Evolutionary conservation across 2,888 invertebrate species (phyloP).

Genomic region (Drosophila vallismaia): DNA sequence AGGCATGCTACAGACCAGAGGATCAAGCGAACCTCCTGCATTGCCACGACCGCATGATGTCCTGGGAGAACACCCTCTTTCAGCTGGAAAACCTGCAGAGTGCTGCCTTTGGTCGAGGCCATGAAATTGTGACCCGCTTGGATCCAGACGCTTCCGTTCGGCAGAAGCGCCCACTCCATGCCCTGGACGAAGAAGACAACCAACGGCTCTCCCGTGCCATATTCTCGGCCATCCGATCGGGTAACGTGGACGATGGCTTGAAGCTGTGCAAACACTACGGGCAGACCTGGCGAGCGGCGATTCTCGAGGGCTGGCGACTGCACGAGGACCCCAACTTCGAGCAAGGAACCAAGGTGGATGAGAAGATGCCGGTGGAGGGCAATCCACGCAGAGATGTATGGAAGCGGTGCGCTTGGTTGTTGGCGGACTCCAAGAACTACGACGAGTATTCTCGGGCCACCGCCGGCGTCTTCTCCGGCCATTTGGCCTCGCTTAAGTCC

Average conservation of each 20-base stretch:
- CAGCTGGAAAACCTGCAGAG: constrained; percentile 86
- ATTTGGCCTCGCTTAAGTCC: constrained; percentile 90
- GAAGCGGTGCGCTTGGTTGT: constrained; percentile 90
- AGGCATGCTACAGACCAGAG: constrained; percentile 89
- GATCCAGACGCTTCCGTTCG: constrained; percentile 96
- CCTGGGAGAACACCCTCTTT: constrained; percentile 96
- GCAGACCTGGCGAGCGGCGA: constrained; percentile 95
- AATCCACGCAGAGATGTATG: constrained; percentile 92
- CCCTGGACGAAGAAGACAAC: constrained; percentile 94
- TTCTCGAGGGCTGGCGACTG: constrained; percentile 95
- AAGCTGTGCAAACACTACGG: constrained; percentile 93
- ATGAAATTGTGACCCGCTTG: constrained; percentile 88
- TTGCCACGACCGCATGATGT: constrained; percentile 90
- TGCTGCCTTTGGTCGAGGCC: constrained; percentile 86
- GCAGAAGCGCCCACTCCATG: constrained; percentile 91
- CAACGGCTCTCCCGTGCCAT: constrained; percentile 85
- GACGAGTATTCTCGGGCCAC: constrained; percentile 88
- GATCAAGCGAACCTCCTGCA: constrained; percentile 86
- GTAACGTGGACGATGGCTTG: constrained; percentile 93
- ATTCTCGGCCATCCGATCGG: constrained; percentile 92
- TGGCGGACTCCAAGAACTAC: constrained; percentile 85
- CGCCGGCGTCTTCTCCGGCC: constrained; percentile 92
- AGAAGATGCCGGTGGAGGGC: constrained; percentile 88
- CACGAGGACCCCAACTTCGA: constrained; percentile 93
- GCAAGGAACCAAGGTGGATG: constrained; percentile 66